Conservation (phyloP, 1,140 invertebrate species). For the Prorops nasuta region DNA sequence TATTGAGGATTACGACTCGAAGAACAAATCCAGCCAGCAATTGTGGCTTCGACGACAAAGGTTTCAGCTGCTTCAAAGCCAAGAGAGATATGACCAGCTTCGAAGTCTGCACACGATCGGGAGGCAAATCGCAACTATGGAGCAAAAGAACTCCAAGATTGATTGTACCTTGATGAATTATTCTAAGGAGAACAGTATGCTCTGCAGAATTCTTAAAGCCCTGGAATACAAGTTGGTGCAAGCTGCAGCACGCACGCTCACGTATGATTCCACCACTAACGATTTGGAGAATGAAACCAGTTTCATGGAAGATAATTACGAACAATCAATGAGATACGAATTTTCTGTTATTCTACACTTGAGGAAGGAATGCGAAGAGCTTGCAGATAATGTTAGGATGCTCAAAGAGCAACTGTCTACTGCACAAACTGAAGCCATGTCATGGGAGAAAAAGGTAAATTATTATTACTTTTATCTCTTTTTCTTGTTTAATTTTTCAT, state of each 20-base stretch:
- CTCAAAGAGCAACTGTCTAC: constrained; percentile 64
- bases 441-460: constrained; percentile 75
- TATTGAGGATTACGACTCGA: constrained; percentile 60
- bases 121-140: constrained; percentile 74
- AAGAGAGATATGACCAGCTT: constrained; percentile 65
- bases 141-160: constrained; percentile 70
- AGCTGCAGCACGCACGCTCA: constrained; percentile 61
- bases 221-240: constrained; percentile 62
- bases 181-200: constrained; percentile 57
- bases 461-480: constrained; percentile 1
- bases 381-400: constrained; percentile 66
- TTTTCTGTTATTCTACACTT: constrained; percentile 66
- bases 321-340: constrained; percentile 58
- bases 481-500: constrained; percentile 10
- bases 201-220: constrained; percentile 61
- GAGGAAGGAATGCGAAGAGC: constrained; percentile 65
- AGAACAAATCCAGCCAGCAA: constrained; percentile 68
- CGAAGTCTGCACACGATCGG: constrained; percentile 66
- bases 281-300: constrained; percentile 63
- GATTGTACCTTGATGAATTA: constrained; percentile 64
- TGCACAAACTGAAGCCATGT: constrained; percentile 67
- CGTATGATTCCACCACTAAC: constrained; percentile 61
- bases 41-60: constrained; percentile 75
- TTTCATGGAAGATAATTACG: constrained; percentile 59
- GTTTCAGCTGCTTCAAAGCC: constrained; percentile 65